Percentiles rank a stretch among this genome's conserved stretches.
phyloP scores from a whole-genome alignment of 2,888 invertebrate species.

The Andrena haemorrhoa region DNA sequence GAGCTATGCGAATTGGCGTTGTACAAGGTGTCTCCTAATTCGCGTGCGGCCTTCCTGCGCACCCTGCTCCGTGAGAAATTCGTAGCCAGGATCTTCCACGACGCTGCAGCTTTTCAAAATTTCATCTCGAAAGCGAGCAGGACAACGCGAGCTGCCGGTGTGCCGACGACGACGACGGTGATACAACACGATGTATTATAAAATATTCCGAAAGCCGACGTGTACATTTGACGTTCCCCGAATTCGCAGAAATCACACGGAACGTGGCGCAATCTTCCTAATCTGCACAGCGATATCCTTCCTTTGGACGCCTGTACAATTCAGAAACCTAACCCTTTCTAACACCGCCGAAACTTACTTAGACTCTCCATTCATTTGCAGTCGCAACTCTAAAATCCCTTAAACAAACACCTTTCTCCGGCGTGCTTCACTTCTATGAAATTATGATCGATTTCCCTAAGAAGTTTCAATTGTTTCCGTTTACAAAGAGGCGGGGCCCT shows the following conservation, averaged over 20 bases:
- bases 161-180: slow-evolving; percentile 7
- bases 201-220: slow-evolving; percentile 33
- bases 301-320: background rate
- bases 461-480: slow-evolving; percentile 1
- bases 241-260: slow-evolving; percentile 27
- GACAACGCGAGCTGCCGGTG: slow-evolving; percentile 35
- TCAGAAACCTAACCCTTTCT: too few species aligned
- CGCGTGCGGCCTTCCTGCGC: slow-evolving; percentile 22
- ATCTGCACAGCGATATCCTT: background rate
- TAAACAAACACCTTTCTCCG: too few species aligned
- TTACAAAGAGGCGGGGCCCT: background rate
- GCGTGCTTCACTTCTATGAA: too few species aligned
- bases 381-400: too few species aligned
- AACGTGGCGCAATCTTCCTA: background rate
- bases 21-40: slow-evolving; percentile 53
- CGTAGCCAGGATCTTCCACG: background rate
- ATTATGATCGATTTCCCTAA: background rate
- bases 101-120: slow-evolving; percentile 46
- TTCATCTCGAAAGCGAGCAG: slow-evolving; percentile 41
- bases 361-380: too few species aligned
- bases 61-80: slow-evolving; percentile 28
- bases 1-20: slow-evolving; percentile 36
- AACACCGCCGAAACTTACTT: too few species aligned
- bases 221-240: slow-evolving; percentile 16
- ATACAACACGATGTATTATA: slow-evolving; percentile 40